phyloP scores from a whole-genome alignment of 1,140 invertebrate species.

The Colletes latitarsis region DNA sequence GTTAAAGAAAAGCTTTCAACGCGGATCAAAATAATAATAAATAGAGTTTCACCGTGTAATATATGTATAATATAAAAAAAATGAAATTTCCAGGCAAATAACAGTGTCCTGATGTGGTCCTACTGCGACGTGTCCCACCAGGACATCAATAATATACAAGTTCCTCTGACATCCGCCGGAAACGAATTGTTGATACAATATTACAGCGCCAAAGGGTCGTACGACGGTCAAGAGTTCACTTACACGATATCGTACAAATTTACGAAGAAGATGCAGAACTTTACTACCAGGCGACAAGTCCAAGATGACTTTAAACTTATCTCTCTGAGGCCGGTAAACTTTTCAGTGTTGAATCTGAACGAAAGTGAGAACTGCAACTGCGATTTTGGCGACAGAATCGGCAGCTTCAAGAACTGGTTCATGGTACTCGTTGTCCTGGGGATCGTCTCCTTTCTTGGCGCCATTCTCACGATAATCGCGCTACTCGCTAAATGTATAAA shows the following conservation, averaged over 20 bases:
- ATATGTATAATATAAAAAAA: not conserved
- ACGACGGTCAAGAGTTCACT: slow-evolving; percentile 74
- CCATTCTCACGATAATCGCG: slow-evolving; percentile 71
- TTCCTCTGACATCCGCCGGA: slow-evolving; percentile 66
- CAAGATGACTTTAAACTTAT: slow-evolving; percentile 69
- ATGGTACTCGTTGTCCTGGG: slow-evolving; percentile 75
- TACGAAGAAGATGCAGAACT: slow-evolving; percentile 62
- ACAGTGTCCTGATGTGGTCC: slow-evolving; percentile 72
- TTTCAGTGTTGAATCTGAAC: slow-evolving; percentile 73
- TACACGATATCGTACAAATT: slow-evolving; percentile 75
- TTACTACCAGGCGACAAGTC: slow-evolving; percentile 59
- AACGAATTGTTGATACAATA: slow-evolving; percentile 72
- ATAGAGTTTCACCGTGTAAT: too few relatives aligned
- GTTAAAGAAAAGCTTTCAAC: too few relatives aligned
- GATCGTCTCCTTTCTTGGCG: slow-evolving; percentile 73
- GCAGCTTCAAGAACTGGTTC: slow-evolving; percentile 76
- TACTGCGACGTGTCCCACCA: slow-evolving; percentile 73
- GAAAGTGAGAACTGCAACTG: slow-evolving; percentile 73
- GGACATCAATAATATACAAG: slow-evolving; percentile 76
- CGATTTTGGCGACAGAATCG: slow-evolving; percentile 73
- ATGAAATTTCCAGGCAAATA: slow-evolving; percentile 60
- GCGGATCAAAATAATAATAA: too few relatives aligned
- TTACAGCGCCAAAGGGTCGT: slow-evolving; percentile 74
- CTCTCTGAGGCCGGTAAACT: slow-evolving; percentile 73
- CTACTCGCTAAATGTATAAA: slow-evolving; percentile 71